Evolutionary conservation across 2,888 invertebrate species (phyloP), one percentile per base, ranked within the genome.

Genomic region (Stictocephala bisonia): DNA sequence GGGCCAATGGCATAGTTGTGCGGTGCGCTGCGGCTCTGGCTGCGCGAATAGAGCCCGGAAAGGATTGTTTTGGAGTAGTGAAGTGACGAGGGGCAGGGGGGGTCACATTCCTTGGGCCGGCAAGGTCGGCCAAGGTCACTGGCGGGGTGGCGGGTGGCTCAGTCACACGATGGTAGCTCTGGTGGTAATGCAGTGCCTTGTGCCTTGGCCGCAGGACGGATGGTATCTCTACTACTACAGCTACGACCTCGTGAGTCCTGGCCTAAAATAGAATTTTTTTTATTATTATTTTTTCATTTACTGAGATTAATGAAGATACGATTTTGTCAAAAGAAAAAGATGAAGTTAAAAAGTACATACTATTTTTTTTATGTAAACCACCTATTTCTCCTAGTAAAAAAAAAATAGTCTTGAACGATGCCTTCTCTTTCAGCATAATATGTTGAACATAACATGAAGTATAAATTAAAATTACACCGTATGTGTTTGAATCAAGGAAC

Each of bases 181-280:
- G 24, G 44, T 29, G 20, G 26, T 29, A 31, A 56, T 44, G 44
- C 51, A 48, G 53, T 69, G 40, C 31, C 27, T 64, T 4, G 18
- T 58, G 26, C 56, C 41, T n/a, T n/a, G n/a, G n/a, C 40, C 41
- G 22, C 35, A 29, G 56, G 26, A 31, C 29, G 53, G 40, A 13
- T 53, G 24, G 29, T 70, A 71, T 51, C 27, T 35, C 24, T 71
- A 44, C 44, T 27, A 51, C 44, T 56, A 71, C 48, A 56, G 58
- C 58, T 56, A 71, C 48, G 71, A 58, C 29, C 7, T 29, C 13
- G 71, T 56, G 27, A 58, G 58, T 71, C 60, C n/a, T n/a, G n/a
- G n/a, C n/a, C n/a, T n/a, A n/a, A n/a, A 41, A 71, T 70, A 72
- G 64, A 20, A 51, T 72, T 41, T 64, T 56, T 26, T 4, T n/a